Percentiles rank a stretch among this genome's conserved stretches.
phyloP scores from a whole-genome alignment of 2,797 vertebrate genomes.

The Melanotaenia parkinsoni region DNA sequence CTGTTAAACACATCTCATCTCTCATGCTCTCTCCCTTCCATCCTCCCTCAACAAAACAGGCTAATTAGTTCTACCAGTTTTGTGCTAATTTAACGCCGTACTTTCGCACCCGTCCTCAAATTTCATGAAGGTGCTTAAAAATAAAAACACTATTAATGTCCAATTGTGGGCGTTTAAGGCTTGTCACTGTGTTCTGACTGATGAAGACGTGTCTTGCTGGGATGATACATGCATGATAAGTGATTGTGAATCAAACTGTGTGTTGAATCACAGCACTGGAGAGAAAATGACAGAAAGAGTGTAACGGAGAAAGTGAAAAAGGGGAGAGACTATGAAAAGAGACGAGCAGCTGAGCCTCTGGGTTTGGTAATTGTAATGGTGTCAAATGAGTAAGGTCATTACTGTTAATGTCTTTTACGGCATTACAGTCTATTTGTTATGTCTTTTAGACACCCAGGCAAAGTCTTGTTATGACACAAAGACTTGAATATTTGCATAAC shows the following conservation, averaged over 20 bases:
- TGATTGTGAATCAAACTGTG: constrained; percentile 57
- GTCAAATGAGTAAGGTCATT: constrained; percentile 82
- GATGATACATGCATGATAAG: constrained; percentile 58
- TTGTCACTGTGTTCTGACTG: constrained; percentile 32
- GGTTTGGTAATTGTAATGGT: constrained; percentile 72
- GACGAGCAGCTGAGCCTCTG: constrained; percentile 47
- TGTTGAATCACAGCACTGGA: constrained; percentile 41
- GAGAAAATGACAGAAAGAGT: constrained; percentile 37
- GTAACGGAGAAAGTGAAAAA: constrained; percentile 6
- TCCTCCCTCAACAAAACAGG: constrained; percentile 53
- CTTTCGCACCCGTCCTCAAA: constrained; percentile 31
- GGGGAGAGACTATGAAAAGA: constrained; percentile 16
- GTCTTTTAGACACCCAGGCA: constrained; percentile 61
- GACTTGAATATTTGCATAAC: constrained; percentile 52
- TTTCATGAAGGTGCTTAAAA: constrained; percentile 58
- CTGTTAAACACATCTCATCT: constrained; percentile 75
- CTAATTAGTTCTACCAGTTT: constrained; percentile 66
- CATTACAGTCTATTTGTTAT: constrained; percentile 72
- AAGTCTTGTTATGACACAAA: constrained; percentile 55
- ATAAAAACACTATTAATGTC: constrained; percentile 51
- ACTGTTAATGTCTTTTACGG: constrained; percentile 79
- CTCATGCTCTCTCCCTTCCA: constrained; percentile 47
- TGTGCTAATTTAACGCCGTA: constrained; percentile 55
- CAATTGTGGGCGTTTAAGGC: constrained; percentile 43
- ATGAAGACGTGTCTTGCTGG: constrained; percentile 47